Base-by-base conservation (phyloP, 2,888 invertebrate species). In the Aproaerema taeniolella region DNA sequence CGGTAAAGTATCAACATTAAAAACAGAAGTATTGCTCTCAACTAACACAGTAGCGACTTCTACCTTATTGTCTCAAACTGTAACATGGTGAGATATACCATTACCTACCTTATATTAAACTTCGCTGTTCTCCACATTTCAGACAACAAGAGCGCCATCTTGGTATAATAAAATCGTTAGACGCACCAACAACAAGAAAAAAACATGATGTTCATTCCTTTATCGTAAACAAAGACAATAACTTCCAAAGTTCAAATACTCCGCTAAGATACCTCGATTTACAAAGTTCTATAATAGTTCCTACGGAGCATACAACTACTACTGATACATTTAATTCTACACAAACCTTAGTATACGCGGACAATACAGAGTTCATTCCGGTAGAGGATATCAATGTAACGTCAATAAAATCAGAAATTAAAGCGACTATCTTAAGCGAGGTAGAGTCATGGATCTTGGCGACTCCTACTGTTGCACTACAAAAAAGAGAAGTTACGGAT, bases 131-230 rank as follows among this genome's bases (percentile, higher is more conserved):
- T 26, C n/a, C 6, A 3, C 3, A 10, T 71, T 78, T 17, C 74
- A 93, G 93, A 54, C 95, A 95, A 64, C 95, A 95, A 77, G 93
- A 93, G 61, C 88, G 89, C 41, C 95, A 95, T 67, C 88, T 95
- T 37, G 95, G 95, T 6, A 91, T 93, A 42, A 88, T 89, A 14
- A 79, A 88, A 62, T 72, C 88, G 52, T 66, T 83, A 61, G 80
- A 86, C 41, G 78, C 86, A 34, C 78, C 80, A 6, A 71, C 79
- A 12, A 53, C 79, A 38, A 72, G 82, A 46, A 87, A 76, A 52
- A 87, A 79, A 66, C 86, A 87, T 45, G 86, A 87, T 10, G 86
- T 86, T 3, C 86, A 86, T 56, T 86, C 86, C 2, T 86, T 86
- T 39, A 53, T 73, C 41, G 71, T 81, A 8, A 78, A 79, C 46